phyloP scores from a whole-genome alignment of 2,888 invertebrate species.

The Crepidodera aurea region DNA sequence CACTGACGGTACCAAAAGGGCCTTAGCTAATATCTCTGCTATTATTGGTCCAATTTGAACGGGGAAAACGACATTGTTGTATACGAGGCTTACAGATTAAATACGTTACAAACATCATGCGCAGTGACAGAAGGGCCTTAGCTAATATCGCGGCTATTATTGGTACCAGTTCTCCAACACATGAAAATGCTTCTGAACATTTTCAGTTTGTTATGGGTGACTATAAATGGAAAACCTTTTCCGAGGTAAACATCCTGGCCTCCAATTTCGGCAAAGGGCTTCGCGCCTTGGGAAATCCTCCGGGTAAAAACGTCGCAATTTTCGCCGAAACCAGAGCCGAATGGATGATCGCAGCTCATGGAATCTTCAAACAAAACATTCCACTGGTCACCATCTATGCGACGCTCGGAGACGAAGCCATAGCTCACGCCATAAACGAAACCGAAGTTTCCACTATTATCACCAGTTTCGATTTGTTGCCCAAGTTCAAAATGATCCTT shows the following conservation, averaged over 20 bases:
- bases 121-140: too few relatives aligned
- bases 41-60: too few relatives aligned
- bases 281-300: conserved; percentile 77
- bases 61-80: too few relatives aligned
- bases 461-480: conserved; percentile 90
- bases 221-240: conserved; percentile 89
- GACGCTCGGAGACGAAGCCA: conserved; percentile 93
- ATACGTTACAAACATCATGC: too few relatives aligned
- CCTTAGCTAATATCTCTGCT: too few relatives aligned
- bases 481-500: conserved; percentile 86
- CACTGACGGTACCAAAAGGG: too few relatives aligned
- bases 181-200: too few relatives aligned
- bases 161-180: too few relatives aligned
- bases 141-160: too few relatives aligned
- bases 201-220: conserved; percentile 90
- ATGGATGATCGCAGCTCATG: conserved; percentile 97
- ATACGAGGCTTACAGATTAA: too few relatives aligned
- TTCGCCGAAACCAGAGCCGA: conserved; percentile 98
- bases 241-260: conserved; percentile 79
- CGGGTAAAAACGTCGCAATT: conserved; percentile 82
- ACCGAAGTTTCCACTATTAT: conserved; percentile 94
- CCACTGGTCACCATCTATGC: conserved; percentile 98
- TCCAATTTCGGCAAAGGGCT: conserved; percentile 85
- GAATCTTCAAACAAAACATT: conserved; percentile 93
- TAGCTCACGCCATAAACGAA: conserved; percentile 96